A percentile compares a stretch with the other conserved stretches of the same genome.
These are phyloP conservation scores for Neria commutata DNA, from an alignment of 2,888 invertebrate species.

Conservation along the genomic window DNA sequence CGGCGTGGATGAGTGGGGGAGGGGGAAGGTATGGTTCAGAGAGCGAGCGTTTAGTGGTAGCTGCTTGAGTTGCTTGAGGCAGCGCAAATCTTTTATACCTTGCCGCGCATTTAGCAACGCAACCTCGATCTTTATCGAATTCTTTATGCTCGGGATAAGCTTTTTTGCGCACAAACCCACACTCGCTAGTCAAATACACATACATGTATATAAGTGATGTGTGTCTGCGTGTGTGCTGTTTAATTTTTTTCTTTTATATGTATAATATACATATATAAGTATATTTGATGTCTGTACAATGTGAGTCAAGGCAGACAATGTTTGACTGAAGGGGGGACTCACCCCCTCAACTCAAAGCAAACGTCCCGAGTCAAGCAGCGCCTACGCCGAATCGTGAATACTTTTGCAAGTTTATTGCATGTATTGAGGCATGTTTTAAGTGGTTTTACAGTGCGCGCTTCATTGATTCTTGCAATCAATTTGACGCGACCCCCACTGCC, in stretches of 20 bases:
- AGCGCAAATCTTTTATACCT: slow-evolving; percentile 14
- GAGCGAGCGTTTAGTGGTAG: no score
- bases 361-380: not conserved
- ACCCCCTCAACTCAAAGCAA: slow-evolving; percentile 26
- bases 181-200: no score
- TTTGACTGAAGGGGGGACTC: not conserved
- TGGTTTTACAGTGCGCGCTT: slow-evolving; percentile 59
- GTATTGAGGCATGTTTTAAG: slow-evolving; percentile 57
- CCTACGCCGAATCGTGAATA: no score
- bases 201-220: slow-evolving; percentile 22
- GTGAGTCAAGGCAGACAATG: not conserved
- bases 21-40: no score
- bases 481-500: no score
- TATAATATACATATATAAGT: not conserved
- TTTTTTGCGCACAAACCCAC: slow-evolving; percentile 37
- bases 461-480: slow-evolving; percentile 57
- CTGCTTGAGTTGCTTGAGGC: no score
- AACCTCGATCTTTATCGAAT: slow-evolving; percentile 51
- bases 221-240: slow-evolving; percentile 12
- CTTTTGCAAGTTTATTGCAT: slow-evolving; percentile 50
- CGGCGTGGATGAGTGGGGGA: not conserved
- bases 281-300: not conserved
- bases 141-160: slow-evolving; percentile 50
- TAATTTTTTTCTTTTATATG: not conserved
- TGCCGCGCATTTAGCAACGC: slow-evolving; percentile 2